Base-by-base conservation (phyloP, 2,888 invertebrate genomes). In the Drosophila lacicola region DNA sequence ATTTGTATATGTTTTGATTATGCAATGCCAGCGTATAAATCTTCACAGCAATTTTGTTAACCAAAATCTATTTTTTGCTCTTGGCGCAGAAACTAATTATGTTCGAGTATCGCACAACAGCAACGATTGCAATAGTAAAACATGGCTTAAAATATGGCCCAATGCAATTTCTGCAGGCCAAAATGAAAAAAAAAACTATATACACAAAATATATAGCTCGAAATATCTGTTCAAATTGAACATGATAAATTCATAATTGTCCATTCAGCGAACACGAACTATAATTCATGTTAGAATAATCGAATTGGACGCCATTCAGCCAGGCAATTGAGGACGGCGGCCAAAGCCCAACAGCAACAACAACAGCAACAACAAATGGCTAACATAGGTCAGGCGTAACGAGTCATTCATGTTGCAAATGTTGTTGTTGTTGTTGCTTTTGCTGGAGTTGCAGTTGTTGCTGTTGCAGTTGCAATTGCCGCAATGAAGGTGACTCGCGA, bases 211-310 rank as follows among this genome's bases (percentile, higher is more conserved):
- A 85, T 80, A 85, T 78, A 85, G 74, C 82, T 74, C 71, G 80
- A 74, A 82, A 85, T 85, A 87, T 85, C 88, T 84, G 89, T 85
- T 84, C 86, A 87, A 88, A 85, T 89, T 87, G 88, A 81, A 88
- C 88, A 87, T 89, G 89, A 89, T 87, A 87, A 87, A 87, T 87
- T 89, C 89, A 87, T 89, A 87, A 87, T 87, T 87, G 89, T 89
- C 87, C 87, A 89, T 88, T 87, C 85, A 87, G 58, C 89, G 87
- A 87, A 87, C 89, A 89, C 87, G 88, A 89, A 87, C 85, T 83
- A 87, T 87, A 87, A 89, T 87, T 87, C 87, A 87, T 87, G 83
- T 89, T 87, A 81, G 85, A 87, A 88, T 87, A 87, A 87, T 87
- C 87, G 89, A 89, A 89, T 87, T 81, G 85, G 89, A 87, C 87